Base-by-base conservation (phyloP, 2,113 vertebrate genomes). In the Nestor notabilis region DNA sequence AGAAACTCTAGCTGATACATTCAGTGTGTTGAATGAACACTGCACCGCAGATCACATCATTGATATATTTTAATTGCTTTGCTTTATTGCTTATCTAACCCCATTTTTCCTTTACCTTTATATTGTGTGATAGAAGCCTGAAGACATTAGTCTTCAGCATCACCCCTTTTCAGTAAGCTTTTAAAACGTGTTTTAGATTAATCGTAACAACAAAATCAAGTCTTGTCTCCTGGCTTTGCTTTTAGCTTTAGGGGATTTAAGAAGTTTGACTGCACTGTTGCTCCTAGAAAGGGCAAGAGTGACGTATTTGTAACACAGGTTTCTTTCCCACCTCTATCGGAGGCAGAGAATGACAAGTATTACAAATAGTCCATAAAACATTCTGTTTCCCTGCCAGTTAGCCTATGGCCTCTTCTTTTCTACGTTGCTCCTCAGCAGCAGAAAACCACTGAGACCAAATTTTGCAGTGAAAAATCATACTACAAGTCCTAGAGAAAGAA, bases 21-120 rank as follows among this genome's bases (percentile, higher is more conserved):
- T 70, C 50, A 31, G 10, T 17, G 17, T n/a, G 25, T 19, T 49
- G 46, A 84, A 83, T 47, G 74, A 94, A 76, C 29, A 10, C 35
- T 24, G 35, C 24, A 37, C 25, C 60, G 78, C 70, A 63, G 19
- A 41, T 29, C 46, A 11, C 25, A 28, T n/a, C 15, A 63, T 41
- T 33, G 66, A 49, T 49, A 39, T 15, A 39, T 81, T 91, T 76
- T 71, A 88, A 83, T 18, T 80, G 33, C 39, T 94, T 91, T 66
- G 25, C 31, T 29, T 78, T 55, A n/a, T 39, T 87, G 44, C 46
- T 70, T 87, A 78, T 70, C 50, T 64, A 87, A 52, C 5, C 4
- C 8, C n/a, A 7, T 47, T 83, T 87, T 50, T 13, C 13, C 55
- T 61, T 50, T 29, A 64, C 13, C 71, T 66, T 91, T 58, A 18